Evolutionary conservation across 2,797 vertebrate species (phyloP), one percentile per base, ranked within the genome.

Genomic region (Syngnathus rostellatus): DNA sequence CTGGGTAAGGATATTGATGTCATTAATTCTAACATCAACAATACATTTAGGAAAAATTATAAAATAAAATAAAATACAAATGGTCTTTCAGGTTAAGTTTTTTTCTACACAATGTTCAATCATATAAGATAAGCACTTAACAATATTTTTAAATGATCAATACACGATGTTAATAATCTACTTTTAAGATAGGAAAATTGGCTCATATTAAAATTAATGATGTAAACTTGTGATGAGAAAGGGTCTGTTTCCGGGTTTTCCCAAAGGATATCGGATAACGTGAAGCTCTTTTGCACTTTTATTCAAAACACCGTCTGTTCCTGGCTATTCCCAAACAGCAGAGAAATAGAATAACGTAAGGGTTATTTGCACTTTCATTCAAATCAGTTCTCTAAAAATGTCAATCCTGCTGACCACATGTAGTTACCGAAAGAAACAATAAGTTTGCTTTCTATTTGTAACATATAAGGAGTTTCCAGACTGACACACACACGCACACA

Each of bases 401-500:
- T 19, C 19, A 40, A 2, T 41, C 59, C 59, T 40, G 45, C 16
- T 63, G 59, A 43, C 40, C 17, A 53, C 21, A 68, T 63, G 51
- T 66, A 41, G 58, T 23, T 38, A 58, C 14, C 38, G 55, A 37
- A 17, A 2, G 38, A 6, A 38, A 40, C 8, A 41, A 2, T 2
- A 61, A 21, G 57, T 59, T 16, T 57, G 25, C 31, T 37, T 37
- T 57, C 55, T 57, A 17, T 37, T 57, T 17, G 25, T 14, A 38
- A 38, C 14, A 37, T 37, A 16, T 37, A 37, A 37, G 14, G 14
- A 31, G 1, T 57, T 62, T 45, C n/a, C 41, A 45, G n/a, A 62
- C 41, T 2, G 8, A 45, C 12, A 45, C 63, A 31, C 73, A 78
- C 43, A 38, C 50, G 68, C 7, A n/a, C 23, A 39, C 64, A 69